A percentile compares a stretch with the other conserved stretches of the same genome.
Evolutionary conservation across 2,888 invertebrate genomes (phyloP).

Genomic region (Mesopsocus fuscifrons): DNA sequence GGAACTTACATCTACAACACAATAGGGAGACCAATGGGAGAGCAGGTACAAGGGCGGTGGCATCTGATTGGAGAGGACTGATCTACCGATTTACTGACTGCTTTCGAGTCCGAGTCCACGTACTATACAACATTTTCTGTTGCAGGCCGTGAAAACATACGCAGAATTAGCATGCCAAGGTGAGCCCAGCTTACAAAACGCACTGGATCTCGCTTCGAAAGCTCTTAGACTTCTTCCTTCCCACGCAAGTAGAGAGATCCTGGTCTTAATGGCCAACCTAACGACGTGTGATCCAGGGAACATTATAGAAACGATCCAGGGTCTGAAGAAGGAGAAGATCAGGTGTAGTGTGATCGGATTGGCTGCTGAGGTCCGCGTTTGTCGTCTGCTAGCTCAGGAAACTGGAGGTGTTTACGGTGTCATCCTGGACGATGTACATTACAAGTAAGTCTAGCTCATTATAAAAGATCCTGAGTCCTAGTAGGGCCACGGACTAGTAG

Average conservation of each 20-base stretch:
- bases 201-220: slow-evolving; percentile 69
- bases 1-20: too few species aligned
- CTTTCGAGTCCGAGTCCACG: too few species aligned
- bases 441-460: slow-evolving; percentile 21
- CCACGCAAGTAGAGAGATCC: slow-evolving; percentile 87
- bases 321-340: slow-evolving; percentile 59
- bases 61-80: too few species aligned
- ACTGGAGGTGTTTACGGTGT: slow-evolving; percentile 80
- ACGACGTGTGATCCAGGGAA: slow-evolving; percentile 96
- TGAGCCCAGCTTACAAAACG: slow-evolving; percentile 93
- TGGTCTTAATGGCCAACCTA: slow-evolving; percentile 80
- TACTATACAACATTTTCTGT: too few species aligned
- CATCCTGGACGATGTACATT: slow-evolving; percentile 67
- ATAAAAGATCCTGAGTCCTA: too few species aligned
- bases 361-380: slow-evolving; percentile 87
- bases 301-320: slow-evolving; percentile 61
- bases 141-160: slow-evolving; percentile 20
- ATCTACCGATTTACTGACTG: too few species aligned
- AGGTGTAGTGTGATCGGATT: slow-evolving; percentile 89
- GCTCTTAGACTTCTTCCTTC: slow-evolving; percentile 74
- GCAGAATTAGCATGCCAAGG: slow-evolving; percentile 53
- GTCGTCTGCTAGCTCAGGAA: slow-evolving; percentile 62
- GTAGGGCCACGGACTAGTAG: too few species aligned
- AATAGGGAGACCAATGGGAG: too few species aligned
- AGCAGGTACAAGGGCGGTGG: too few species aligned